Evolutionary conservation across 2,888 invertebrate genomes (phyloP).

Genomic region (Epistrophe grossulariae): DNA sequence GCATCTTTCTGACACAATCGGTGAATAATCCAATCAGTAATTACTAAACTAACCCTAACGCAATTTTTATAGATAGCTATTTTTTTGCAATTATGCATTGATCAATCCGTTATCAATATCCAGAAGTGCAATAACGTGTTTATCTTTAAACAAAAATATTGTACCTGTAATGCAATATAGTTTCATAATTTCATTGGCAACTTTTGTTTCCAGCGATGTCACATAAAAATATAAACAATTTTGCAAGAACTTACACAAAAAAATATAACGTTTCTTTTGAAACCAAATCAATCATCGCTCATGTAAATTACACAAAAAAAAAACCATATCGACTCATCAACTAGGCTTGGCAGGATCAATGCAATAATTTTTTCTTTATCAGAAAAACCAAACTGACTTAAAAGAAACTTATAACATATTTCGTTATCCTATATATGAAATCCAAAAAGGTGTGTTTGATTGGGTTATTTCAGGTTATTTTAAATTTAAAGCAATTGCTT

Average conservation of each 20-base stretch:
- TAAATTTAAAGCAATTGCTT: background rate
- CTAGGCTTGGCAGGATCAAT: constrained; percentile 69
- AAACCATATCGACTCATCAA: constrained; percentile 63
- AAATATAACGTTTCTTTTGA: background rate
- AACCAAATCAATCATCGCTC: constrained; percentile 53
- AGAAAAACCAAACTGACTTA: constrained; percentile 3
- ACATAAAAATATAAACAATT: constrained; percentile 15
- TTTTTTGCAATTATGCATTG: constrained; percentile 2
- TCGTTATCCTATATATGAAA: constrained; percentile 53
- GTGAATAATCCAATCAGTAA: background rate
- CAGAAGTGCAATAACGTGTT: constrained; percentile 25
- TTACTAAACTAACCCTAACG: background rate
- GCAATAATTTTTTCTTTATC: constrained; percentile 30
- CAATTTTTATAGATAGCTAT: background rate
- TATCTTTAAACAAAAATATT: constrained; percentile 7
- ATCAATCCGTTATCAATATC: constrained; percentile 52
- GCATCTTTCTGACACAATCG: too few species aligned
- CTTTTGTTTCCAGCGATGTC: constrained; percentile 16
- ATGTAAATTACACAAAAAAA: constrained; percentile 51
- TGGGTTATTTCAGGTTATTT: constrained; percentile 60
- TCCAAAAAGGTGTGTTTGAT: constrained; percentile 54
- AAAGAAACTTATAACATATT: constrained; percentile 28
- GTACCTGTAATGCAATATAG: constrained; percentile 31
- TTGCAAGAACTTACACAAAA: constrained; percentile 18
- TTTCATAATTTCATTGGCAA: constrained; percentile 35